These are phyloP conservation scores for Andrena trimmerana DNA, from an alignment of 2,888 invertebrate species.

Conservation along the genomic window DNA sequence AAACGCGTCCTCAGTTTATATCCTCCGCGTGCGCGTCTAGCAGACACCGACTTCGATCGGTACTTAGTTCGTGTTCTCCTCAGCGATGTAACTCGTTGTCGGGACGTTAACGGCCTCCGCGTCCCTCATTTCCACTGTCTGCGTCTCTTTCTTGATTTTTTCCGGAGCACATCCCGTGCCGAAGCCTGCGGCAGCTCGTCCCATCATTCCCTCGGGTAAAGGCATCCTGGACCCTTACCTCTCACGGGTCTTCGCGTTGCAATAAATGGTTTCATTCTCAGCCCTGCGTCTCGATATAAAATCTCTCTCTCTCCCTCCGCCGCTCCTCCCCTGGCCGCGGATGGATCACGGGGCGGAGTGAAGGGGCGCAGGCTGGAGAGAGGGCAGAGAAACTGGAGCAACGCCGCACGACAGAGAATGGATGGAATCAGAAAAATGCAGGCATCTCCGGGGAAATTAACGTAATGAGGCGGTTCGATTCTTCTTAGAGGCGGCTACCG, in stretches of 20 bases:
- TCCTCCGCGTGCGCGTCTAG: not conserved
- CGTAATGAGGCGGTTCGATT: slow-evolving; percentile 82
- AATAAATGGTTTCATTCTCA: slow-evolving; percentile 84
- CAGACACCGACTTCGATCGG: slow-evolving; percentile 36
- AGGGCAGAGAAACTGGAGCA: slow-evolving; percentile 71
- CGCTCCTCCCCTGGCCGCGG: slow-evolving; percentile 11
- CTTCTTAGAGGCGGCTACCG: slow-evolving; percentile 61
- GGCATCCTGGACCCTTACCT: slow-evolving; percentile 70
- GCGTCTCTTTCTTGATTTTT: slow-evolving; percentile 63
- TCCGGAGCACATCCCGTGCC: slow-evolving; percentile 49
- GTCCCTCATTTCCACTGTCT: slow-evolving; percentile 66
- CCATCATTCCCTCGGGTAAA: slow-evolving; percentile 72
- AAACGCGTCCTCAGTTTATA: slow-evolving; percentile 16
- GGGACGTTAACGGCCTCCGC: slow-evolving; percentile 55
- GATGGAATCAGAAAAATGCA: slow-evolving; percentile 82
- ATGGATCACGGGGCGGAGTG: slow-evolving; percentile 32
- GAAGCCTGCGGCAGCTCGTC: slow-evolving; percentile 61
- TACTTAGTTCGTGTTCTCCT: slow-evolving; percentile 32
- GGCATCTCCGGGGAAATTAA: slow-evolving; percentile 83
- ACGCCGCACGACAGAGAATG: slow-evolving; percentile 65
- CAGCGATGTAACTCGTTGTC: slow-evolving; percentile 37
- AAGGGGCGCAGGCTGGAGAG: slow-evolving; percentile 35
- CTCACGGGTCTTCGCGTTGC: slow-evolving; percentile 74
- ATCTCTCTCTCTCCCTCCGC: slow-evolving; percentile 57
- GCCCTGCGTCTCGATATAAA: slow-evolving; percentile 75